These are phyloP conservation scores for Cephalotes varians DNA, from an alignment of 2,888 invertebrate species.

Conservation along the genomic window DNA sequence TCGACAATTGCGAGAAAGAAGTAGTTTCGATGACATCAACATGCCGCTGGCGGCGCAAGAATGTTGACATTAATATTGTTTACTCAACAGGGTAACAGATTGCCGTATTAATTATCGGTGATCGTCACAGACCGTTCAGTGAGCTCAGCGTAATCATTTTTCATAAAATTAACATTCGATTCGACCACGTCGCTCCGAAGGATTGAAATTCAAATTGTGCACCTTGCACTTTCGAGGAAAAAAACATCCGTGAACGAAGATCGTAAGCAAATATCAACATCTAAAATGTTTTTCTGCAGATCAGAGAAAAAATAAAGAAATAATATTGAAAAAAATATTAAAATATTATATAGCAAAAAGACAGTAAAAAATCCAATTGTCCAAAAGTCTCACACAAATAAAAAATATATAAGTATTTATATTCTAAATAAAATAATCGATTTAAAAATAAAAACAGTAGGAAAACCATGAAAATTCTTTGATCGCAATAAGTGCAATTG, in stretches of 20 bases:
- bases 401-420: neutral
- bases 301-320: neutral
- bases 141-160: constrained; percentile 1
- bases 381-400: neutral
- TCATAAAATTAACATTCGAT: constrained; percentile 17
- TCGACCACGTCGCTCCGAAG: constrained; percentile 13
- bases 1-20: neutral
- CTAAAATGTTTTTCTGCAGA: neutral
- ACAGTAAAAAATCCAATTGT: neutral
- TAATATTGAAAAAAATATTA: neutral
- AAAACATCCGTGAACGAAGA: neutral
- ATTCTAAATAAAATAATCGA: neutral
- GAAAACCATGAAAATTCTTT: neutral
- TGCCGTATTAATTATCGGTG: constrained; percentile 43
- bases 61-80: constrained; percentile 35
- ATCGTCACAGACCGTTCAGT: neutral
- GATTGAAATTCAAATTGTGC: constrained; percentile 45
- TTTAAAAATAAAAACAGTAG: neutral
- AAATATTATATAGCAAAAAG: neutral
- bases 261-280: constrained; percentile 5
- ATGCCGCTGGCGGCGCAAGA: constrained; percentile 13
- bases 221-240: constrained; percentile 1
- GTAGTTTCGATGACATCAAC: constrained; percentile 38
- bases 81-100: constrained; percentile 29
- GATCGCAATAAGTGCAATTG: neutral